These are phyloP conservation scores for Corythucha ciliata DNA, from an alignment of 2,888 invertebrate genomes.

Conservation along the genomic window DNA sequence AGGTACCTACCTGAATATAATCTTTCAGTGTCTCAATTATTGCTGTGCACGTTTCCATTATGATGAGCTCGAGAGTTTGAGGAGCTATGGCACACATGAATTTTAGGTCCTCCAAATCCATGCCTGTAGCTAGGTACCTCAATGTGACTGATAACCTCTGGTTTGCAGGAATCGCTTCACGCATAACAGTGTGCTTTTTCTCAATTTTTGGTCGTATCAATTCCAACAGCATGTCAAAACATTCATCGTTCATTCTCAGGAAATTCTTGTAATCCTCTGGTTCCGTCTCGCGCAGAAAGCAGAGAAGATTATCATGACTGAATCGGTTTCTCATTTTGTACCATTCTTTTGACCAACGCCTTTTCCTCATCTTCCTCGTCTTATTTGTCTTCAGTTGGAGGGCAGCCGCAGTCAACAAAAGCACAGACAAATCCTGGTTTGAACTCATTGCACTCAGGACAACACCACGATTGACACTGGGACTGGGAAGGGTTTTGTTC, in stretches of 20 bases:
- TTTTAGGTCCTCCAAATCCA: slow-evolving; percentile 16
- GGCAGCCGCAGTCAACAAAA: slow-evolving; percentile 4
- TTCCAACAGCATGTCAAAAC: slow-evolving; percentile 19
- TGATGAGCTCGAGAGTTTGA: slow-evolving; percentile 11
- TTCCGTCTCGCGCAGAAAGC: slow-evolving; percentile 21
- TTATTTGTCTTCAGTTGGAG: too few relatives aligned
- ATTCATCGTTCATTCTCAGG: slow-evolving; percentile 21
- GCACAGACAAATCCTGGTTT: slow-evolving; percentile 5
- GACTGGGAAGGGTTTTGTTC: too few relatives aligned
- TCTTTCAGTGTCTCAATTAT: slow-evolving; percentile 6
- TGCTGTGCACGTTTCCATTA: slow-evolving; percentile 15
- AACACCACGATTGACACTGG: slow-evolving; percentile 3
- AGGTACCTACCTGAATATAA: slow-evolving; percentile 7
- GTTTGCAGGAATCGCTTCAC: too few relatives aligned
- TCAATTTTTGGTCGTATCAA: slow-evolving; percentile 20
- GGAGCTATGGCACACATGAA: slow-evolving; percentile 26
- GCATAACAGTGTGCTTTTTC: too few relatives aligned
- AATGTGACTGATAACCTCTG: slow-evolving; percentile 18
- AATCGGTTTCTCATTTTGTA: slow-evolving; percentile 19
- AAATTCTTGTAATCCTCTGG: slow-evolving; percentile 23
- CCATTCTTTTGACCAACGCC: slow-evolving; percentile 20
- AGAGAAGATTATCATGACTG: slow-evolving; percentile 22
- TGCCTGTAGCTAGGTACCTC: slow-evolving; percentile 10
- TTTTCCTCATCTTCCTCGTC: slow-evolving; percentile 11
- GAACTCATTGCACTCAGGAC: slow-evolving; percentile 9